Conservation (phyloP, 2,888 invertebrate species). For the Mythimna albipuncta region DNA sequence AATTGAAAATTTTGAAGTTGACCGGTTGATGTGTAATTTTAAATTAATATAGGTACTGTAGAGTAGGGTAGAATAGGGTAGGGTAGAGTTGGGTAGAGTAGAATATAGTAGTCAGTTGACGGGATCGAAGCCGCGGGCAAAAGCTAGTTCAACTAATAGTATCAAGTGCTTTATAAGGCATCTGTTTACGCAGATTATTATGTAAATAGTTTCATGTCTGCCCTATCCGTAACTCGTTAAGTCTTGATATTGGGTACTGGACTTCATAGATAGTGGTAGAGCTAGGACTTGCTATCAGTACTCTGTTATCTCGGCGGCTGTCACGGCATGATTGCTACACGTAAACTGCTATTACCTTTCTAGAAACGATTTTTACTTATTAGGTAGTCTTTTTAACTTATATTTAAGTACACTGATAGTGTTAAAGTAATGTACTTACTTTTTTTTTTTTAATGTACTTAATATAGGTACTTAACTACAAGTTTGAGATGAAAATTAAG, state of each 20-base stretch:
- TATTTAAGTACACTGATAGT: neutral
- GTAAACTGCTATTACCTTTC: constrained; percentile 11
- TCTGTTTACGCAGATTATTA: constrained; percentile 49
- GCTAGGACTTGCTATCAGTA: constrained; percentile 29
- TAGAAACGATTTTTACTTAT: neutral
- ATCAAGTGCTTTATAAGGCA: constrained; percentile 22
- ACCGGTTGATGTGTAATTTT: too few relatives aligned
- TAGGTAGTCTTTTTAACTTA: neutral
- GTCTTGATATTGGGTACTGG: constrained; percentile 30
- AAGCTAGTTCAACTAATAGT: constrained; percentile 21
- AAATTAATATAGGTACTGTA: too few relatives aligned
- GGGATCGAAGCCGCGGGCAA: too few relatives aligned
- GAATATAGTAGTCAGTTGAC: too few relatives aligned
- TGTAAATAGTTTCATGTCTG: constrained; percentile 48
- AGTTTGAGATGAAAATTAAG: constrained; percentile 8
- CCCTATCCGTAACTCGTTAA: constrained; percentile 36
- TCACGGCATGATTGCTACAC: constrained; percentile 39
- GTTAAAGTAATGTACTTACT: neutral
- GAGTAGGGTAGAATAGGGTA: too few relatives aligned
- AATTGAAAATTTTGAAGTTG: too few relatives aligned
- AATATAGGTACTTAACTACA: neutral
- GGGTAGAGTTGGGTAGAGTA: too few relatives aligned
- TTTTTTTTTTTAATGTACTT: too few relatives aligned
- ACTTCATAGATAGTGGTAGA: constrained; percentile 31
- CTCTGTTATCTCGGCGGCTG: constrained; percentile 40